phyloP scores from a whole-genome alignment of 2,888 invertebrate species.

The Leptopilina myrica region DNA sequence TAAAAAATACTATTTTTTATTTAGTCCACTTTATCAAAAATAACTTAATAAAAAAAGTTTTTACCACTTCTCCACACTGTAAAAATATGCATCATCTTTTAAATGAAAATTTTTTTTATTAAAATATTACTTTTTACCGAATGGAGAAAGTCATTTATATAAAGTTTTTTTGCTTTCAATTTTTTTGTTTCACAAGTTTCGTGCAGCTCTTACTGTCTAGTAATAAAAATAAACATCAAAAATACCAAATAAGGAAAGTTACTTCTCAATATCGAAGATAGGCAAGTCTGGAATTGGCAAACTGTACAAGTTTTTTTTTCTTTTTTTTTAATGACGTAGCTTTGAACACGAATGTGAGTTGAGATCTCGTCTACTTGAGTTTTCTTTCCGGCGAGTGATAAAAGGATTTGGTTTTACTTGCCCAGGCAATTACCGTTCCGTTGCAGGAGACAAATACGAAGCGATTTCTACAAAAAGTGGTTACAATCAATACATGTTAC shows the following conservation, averaged over 20 bases:
- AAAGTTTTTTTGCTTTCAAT: neutral
- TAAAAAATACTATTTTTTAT: too few relatives aligned
- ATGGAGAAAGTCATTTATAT: neutral
- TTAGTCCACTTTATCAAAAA: too few relatives aligned
- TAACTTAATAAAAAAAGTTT: too few relatives aligned
- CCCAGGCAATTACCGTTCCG: constrained; percentile 73
- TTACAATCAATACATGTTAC: constrained; percentile 93
- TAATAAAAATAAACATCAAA: constrained; percentile 22
- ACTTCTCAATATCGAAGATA: constrained; percentile 26
- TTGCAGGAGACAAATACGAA: constrained; percentile 91
- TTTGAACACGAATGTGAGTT: neutral
- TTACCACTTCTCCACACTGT: too few relatives aligned
- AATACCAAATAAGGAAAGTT: constrained; percentile 33
- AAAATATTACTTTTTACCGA: neutral
- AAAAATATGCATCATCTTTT: too few relatives aligned
- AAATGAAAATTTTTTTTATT: too few relatives aligned
- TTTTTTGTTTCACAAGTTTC: neutral
- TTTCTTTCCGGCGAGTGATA: constrained; percentile 23
- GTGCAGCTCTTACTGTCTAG: neutral
- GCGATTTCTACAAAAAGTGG: constrained; percentile 89
- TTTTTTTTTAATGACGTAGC: constrained; percentile 11
- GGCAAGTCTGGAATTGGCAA: constrained; percentile 20
- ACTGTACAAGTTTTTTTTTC: neutral
- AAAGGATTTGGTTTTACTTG: constrained; percentile 60
- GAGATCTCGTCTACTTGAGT: constrained; percentile 32